Evolutionary conservation across 2,113 vertebrate genomes (phyloP), one percentile per base, ranked within the genome.

Genomic region (Semicossyphus pulcher): DNA sequence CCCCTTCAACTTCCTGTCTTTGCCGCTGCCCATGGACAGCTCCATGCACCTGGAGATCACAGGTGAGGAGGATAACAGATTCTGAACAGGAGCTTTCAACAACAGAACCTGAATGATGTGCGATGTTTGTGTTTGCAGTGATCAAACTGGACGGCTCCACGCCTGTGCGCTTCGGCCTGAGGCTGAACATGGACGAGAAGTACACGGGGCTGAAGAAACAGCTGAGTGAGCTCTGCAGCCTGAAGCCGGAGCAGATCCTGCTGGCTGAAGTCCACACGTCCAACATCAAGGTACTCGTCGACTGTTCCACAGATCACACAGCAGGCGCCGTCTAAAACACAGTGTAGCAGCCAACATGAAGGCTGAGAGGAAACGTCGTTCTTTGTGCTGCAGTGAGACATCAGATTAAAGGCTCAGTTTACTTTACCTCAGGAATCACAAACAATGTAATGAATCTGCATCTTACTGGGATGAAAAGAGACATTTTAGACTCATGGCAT

Each of bases 11-110:
- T 99, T 99, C 92, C 93, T 99, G 65, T 99, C 98, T 10, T 92
- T 99, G 67, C 98, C 98, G 48, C 93, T 99, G 61, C 98, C 98
- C 72, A 99, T 99, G 98, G 98, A 99, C 88, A 99, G 97, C 93
- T 99, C 96, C 84, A 98, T 99, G 97, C 98, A 99, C 76, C 91
- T 99, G 87, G 98, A 99, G 94, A 99, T 99, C 84, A 99, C 96
- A 77, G 98, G 98, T 99, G 72, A 91, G 85, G 14, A 21, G 0
- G 11, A 4, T 26, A 67, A 4, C 36, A 9, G 10, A 5, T 31
- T 45, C 29, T 21, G 31, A 41, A 23, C 3, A 16, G 29, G n/a
- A n/a, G 0, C 20, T 8, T 8, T 10, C 1, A 5, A 7, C 16
- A 10, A 9, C 34, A 2, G 7, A 15, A 9, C 0, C 10, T 47